Evolutionary conservation across 2,888 invertebrate genomes (phyloP), one percentile per base, ranked within the genome.

Genomic region (Amphipyra tragopoginis): DNA sequence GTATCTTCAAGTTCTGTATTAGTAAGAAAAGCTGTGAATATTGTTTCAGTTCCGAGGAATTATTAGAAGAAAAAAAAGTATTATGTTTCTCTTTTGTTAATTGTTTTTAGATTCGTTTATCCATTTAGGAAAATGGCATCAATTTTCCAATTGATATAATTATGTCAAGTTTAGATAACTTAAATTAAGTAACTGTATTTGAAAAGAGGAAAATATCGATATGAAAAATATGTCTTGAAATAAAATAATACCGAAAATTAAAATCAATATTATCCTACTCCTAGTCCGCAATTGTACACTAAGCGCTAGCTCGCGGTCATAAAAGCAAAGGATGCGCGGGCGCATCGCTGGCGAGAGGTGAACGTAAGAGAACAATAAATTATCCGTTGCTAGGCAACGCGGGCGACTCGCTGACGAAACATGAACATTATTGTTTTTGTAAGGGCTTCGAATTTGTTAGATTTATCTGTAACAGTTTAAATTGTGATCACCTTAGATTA

Each of bases 291-390:
- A 60, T 66, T 69, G 75, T 75, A 36, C 47, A 65, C 72, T 40
- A 47, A 38, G 65, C 64, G 21, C 57, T 76, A 68, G 68, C 77
- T 71, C 56, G 75, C 65, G 74, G 74, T 80, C 78, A 69, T 80
- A 80, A 80, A 77, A 69, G 80, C 68, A 75, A 66, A 73, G 67
- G 81, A 80, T 80, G 79, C 74, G 71, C 80, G 14, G 50, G 59
- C 72, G 68, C 71, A 68, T 75, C 58, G 66, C 65, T 66, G 71
- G 72, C 68, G 75, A 75, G 75, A 77, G 80, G 73, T 65, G 75
- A 79, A 76, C 67, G 79, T 72, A 75, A 79, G 79, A 78, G 73
- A 72, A 71, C 77, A 75, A 83, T 85, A 85, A 83, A 84, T 85
- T 78, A 80, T 62, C 65, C 62, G 76, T 66, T 75, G 78, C 75